Evolutionary conservation across 2,888 invertebrate genomes (phyloP).

Genomic region (Xylocampa areola): DNA sequence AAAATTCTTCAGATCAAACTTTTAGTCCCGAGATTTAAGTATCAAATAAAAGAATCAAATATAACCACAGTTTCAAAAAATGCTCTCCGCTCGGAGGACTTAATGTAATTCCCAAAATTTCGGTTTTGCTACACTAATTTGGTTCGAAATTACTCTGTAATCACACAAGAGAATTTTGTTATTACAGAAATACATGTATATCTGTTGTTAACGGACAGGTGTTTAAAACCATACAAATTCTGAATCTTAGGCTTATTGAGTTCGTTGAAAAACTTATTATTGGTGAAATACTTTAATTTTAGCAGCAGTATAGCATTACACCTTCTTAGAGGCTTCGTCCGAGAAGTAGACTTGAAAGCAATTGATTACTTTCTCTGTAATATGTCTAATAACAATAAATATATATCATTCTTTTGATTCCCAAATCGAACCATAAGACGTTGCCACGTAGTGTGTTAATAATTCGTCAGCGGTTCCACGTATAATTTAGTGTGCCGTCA

Average conservation of each 20-base stretch:
- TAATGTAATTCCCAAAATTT: conserved; percentile 35
- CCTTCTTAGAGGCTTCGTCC: too few species aligned
- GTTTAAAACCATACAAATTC: not conserved
- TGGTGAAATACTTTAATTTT: too few species aligned
- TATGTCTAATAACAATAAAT: too few species aligned
- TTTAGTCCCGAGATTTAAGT: too few species aligned
- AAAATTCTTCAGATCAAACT: not conserved
- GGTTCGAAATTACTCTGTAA: conserved; percentile 37
- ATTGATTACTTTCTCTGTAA: too few species aligned
- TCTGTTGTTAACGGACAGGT: conserved; percentile 1
- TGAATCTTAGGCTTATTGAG: not conserved
- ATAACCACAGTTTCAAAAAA: not conserved
- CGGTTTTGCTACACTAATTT: conserved; percentile 20
- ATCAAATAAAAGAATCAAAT: not conserved
- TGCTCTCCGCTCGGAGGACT: not conserved
- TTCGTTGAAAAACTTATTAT: too few species aligned
- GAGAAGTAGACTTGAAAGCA: too few species aligned
- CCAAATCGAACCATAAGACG: not conserved
- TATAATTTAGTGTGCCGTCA: conserved; percentile 45
- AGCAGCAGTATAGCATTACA: too few species aligned
- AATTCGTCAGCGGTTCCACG: conserved; percentile 38
- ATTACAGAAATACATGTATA: conserved; percentile 10
- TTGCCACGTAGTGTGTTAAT: conserved; percentile 26
- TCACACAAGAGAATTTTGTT: conserved; percentile 21
- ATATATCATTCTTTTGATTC: conserved; percentile 1